These are phyloP conservation scores for Cryptus armator DNA, from an alignment of 2,888 invertebrate species.

Conservation along the genomic window DNA sequence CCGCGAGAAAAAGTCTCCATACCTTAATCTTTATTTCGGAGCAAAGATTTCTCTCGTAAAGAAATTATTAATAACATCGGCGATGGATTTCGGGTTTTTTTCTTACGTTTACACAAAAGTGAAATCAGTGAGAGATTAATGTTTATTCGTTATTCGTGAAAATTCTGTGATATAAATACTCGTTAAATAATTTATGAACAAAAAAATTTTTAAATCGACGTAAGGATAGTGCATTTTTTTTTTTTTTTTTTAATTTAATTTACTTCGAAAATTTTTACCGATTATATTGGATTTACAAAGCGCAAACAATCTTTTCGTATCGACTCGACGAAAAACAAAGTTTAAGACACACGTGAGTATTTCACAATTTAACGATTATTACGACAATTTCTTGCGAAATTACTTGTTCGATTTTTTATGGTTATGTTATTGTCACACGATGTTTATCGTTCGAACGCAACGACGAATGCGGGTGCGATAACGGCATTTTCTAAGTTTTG, in stretches of 20 bases:
- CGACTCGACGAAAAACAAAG: neutral
- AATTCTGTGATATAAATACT: conserved; percentile 6
- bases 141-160: neutral
- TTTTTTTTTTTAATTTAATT: neutral
- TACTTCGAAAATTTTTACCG: neutral
- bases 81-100: neutral
- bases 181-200: neutral
- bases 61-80: too few relatives aligned
- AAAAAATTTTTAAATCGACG: neutral
- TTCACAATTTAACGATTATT: neutral
- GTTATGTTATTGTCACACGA: conserved; percentile 11
- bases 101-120: conserved; percentile 1
- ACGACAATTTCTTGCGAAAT: neutral
- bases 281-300: conserved; percentile 38
- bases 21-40: conserved; percentile 45
- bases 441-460: conserved; percentile 1
- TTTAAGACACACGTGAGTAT: conserved; percentile 46
- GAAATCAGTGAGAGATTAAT: conserved; percentile 14
- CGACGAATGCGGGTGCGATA: conserved; percentile 43
- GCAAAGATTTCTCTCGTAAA: conserved; percentile 1
- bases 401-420: neutral
- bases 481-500: conserved; percentile 10
- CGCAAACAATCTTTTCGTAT: neutral
- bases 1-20: conserved; percentile 56
- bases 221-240: neutral